Percentiles rank a stretch among this genome's conserved stretches.
Evolutionary conservation across 92 coral and sea anemone species (phyloP).

Genomic region (Pocillopora grandis): DNA sequence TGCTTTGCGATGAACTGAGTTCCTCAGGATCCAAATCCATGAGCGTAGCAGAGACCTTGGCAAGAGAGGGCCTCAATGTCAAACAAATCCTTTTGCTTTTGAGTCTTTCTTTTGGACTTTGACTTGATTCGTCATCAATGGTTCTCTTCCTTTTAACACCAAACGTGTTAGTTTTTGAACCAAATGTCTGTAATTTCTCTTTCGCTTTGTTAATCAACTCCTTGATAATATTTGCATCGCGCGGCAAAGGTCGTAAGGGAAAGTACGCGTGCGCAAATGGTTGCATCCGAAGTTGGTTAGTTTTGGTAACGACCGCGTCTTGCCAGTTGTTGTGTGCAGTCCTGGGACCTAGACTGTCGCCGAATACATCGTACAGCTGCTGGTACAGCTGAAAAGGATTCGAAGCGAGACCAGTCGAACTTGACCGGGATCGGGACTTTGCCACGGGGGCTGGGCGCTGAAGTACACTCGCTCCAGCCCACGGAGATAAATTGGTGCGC

Average conservation of each 20-base stretch:
- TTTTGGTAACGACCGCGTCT: slow-evolving; percentile 78
- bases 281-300: slow-evolving; percentile 73
- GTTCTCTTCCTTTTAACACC: slow-evolving; percentile 12
- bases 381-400: slow-evolving; percentile 73
- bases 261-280: slow-evolving; percentile 90
- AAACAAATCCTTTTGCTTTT: slow-evolving; percentile 31
- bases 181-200: slow-evolving; percentile 22
- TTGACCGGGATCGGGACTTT: slow-evolving; percentile 63
- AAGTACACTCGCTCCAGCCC: slow-evolving; percentile 85
- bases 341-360: slow-evolving; percentile 81
- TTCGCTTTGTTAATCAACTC: slow-evolving; percentile 64
- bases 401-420: slow-evolving; percentile 58
- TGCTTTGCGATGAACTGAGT: slow-evolving; percentile 1
- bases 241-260: slow-evolving; percentile 80
- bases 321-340: slow-evolving; percentile 92
- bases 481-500: slow-evolving; percentile 81
- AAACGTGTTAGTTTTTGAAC: neutral
- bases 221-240: slow-evolving; percentile 63
- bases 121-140: slow-evolving; percentile 24
- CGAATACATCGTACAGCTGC: slow-evolving; percentile 82
- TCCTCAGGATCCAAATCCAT: slow-evolving; percentile 23
- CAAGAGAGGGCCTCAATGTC: slow-evolving; percentile 32
- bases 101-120: slow-evolving; percentile 33
- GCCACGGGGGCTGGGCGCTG: slow-evolving; percentile 73
- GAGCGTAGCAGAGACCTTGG: neutral